Percentiles rank a stretch among this genome's conserved stretches.
phyloP scores from a whole-genome alignment of 2,888 invertebrate genomes.

The Melangyna quadrimaculata region DNA sequence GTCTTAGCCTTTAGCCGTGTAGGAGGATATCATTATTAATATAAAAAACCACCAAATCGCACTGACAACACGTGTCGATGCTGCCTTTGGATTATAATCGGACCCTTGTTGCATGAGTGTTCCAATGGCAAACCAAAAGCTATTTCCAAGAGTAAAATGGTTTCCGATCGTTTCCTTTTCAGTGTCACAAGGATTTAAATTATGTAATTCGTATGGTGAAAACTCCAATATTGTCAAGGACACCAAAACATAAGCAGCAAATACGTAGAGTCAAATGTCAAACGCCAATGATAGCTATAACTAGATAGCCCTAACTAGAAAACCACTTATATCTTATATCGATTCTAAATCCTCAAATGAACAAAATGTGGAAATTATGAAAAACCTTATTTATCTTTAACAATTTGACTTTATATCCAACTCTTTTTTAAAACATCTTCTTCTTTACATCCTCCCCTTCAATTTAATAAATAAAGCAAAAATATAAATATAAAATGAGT shows the following conservation, averaged over 20 bases:
- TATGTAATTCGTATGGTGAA: slow-evolving; percentile 91
- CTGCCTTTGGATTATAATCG: slow-evolving; percentile 87
- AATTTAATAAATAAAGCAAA: no score
- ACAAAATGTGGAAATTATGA: no score
- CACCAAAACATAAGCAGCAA: slow-evolving; percentile 90
- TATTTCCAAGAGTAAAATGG: slow-evolving; percentile 91
- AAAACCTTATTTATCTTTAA: no score
- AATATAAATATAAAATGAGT: no score
- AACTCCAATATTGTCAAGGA: slow-evolving; percentile 89
- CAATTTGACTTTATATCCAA: no score
- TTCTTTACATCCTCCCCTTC: no score
- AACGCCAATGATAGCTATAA: no score
- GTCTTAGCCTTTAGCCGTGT: no score
- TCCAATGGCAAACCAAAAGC: slow-evolving; percentile 94
- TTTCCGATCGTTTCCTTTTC: slow-evolving; percentile 86
- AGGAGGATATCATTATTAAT: slow-evolving; percentile 93
- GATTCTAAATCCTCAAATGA: no score
- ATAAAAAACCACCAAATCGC: slow-evolving; percentile 97
- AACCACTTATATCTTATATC: no score
- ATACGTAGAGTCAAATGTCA: slow-evolving; percentile 92
- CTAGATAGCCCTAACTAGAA: no score
- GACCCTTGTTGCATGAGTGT: slow-evolving; percentile 93
- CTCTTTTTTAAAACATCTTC: no score
- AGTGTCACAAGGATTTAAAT: slow-evolving; percentile 86
- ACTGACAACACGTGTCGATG: slow-evolving; percentile 89